These are phyloP conservation scores for Suillia variegata DNA, from an alignment of 2,888 invertebrate genomes.

Conservation along the genomic window DNA sequence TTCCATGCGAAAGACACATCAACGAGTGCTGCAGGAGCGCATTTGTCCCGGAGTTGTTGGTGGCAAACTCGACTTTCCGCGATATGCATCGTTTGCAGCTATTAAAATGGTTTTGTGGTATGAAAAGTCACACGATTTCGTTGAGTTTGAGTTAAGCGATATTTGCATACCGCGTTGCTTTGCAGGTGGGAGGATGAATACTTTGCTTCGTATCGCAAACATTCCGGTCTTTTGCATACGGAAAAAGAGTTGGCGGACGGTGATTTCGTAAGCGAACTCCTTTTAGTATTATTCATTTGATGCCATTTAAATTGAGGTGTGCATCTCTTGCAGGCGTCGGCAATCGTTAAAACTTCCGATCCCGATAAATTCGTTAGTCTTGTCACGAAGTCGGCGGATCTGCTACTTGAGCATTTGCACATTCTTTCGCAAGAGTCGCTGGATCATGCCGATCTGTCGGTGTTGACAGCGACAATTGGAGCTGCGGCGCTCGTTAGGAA, in stretches of 20 bases:
- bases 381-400: conserved; percentile 74
- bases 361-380: conserved; percentile 77
- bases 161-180: not conserved
- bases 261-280: conserved; percentile 46
- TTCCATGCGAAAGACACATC: conserved; percentile 74
- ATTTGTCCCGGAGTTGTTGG: conserved; percentile 81
- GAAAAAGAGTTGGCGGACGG: conserved; percentile 55
- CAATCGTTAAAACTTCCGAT: conserved; percentile 75
- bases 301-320: not conserved
- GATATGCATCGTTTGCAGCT: conserved; percentile 82
- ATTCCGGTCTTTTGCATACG: conserved; percentile 64
- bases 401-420: conserved; percentile 77
- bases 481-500: conserved; percentile 80
- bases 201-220: conserved; percentile 73
- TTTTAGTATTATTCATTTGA: conserved; percentile 36
- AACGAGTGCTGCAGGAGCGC: conserved; percentile 77
- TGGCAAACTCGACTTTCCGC: conserved; percentile 80
- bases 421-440: conserved; percentile 80
- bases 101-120: conserved; percentile 82
- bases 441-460: conserved; percentile 83
- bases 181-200: conserved; percentile 78
- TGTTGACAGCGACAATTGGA: conserved; percentile 79
- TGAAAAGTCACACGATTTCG: not conserved
- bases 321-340: conserved; percentile 46
- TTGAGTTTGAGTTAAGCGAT: not conserved